These are phyloP conservation scores for Notarius lentiginosus DNA, from an alignment of 2,113 vertebrate genomes.

Conservation along the genomic window DNA sequence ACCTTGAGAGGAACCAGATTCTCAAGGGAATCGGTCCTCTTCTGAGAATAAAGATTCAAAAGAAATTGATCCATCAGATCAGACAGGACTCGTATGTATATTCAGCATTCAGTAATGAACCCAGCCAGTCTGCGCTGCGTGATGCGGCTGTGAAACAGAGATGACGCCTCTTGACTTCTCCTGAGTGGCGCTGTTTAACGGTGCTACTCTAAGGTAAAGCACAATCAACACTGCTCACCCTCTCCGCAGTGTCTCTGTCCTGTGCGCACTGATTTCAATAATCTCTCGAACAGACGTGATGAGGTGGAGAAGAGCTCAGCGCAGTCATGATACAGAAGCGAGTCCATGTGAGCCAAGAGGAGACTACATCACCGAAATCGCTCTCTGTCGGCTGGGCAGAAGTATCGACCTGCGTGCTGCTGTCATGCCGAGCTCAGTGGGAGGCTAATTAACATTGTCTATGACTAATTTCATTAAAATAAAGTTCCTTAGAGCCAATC, in stretches of 20 bases:
- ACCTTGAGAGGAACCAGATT: background rate
- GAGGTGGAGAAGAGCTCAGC: slow-evolving; percentile 1
- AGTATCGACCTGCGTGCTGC: slow-evolving; percentile 10
- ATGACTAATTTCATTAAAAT: slow-evolving; percentile 52
- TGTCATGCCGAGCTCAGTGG: slow-evolving; percentile 26
- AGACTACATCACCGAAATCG: background rate
- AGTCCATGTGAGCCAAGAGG: background rate
- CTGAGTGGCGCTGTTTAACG: slow-evolving; percentile 3
- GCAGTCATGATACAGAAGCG: background rate
- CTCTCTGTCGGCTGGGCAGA: slow-evolving; percentile 6
- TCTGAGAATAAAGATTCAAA: background rate
- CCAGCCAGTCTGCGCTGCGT: background rate
- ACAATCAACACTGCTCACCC: background rate
- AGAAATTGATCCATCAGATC: background rate
- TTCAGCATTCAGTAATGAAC: background rate
- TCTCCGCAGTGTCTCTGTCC: background rate
- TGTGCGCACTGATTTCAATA: background rate
- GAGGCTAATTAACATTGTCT: slow-evolving; percentile 49
- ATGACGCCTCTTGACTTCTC: slow-evolving; percentile 14
- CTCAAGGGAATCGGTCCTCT: background rate
- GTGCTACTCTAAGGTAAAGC: background rate
- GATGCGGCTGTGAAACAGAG: background rate
- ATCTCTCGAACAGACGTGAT: slow-evolving; percentile 27
- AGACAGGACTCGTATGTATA: background rate
- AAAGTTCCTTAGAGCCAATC: slow-evolving; percentile 43